These are phyloP conservation scores for Rallus limicola DNA, from an alignment of 2,113 vertebrate species.

Conservation along the genomic window DNA sequence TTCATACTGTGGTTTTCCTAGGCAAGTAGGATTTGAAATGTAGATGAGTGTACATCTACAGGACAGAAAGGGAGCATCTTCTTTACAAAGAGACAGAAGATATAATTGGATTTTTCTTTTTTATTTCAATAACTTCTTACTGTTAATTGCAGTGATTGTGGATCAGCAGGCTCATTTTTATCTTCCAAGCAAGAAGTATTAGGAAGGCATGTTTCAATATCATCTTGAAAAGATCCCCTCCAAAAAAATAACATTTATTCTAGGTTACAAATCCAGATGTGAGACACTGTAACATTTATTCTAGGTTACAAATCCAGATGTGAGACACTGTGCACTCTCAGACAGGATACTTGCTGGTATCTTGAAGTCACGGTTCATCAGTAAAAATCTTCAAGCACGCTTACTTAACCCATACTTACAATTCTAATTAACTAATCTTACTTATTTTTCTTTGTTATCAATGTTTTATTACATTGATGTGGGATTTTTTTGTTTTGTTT, in stretches of 20 bases:
- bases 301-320: neutral
- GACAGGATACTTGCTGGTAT: neutral
- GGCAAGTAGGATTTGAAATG: neutral
- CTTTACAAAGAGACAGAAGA: neutral
- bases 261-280: neutral
- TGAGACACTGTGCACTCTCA: neutral
- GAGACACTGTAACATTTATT: neutral
- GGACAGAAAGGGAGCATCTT: neutral
- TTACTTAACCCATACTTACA: neutral
- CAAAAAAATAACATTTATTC: neutral
- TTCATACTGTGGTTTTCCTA: neutral
- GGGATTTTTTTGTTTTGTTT: neutral
- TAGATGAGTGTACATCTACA: neutral
- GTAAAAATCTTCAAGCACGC: neutral
- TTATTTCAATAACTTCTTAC: neutral
- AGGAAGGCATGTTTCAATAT: neutral
- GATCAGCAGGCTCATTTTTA: neutral
- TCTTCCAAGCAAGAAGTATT: neutral
- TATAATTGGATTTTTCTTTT: neutral
- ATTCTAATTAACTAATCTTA: neutral
- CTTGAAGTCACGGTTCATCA: neutral
- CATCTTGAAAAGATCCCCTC: neutral
- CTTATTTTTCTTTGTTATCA: neutral
- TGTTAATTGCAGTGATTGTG: neutral
- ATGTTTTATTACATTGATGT: neutral